Evolutionary conservation across 2,113 vertebrate genomes (phyloP).

Genomic region (Lipotes vexillifer): DNA sequence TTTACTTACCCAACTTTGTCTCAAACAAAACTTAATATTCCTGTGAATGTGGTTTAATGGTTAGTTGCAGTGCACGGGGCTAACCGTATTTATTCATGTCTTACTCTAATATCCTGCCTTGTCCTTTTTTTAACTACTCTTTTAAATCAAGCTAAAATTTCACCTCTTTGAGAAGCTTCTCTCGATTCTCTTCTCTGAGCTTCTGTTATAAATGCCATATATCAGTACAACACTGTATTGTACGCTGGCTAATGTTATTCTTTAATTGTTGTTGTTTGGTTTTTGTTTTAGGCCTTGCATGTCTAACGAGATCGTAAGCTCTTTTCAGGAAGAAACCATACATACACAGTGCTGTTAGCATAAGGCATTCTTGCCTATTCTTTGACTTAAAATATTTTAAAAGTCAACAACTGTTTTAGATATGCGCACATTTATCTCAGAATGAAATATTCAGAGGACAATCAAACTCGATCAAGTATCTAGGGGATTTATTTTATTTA

Average conservation of each 20-base stretch:
- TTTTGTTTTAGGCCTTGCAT: neutral
- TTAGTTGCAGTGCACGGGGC: neutral
- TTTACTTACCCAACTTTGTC: neutral
- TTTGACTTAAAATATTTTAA: constrained; percentile 17
- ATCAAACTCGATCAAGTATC: neutral
- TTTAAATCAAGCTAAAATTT: neutral
- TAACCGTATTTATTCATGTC: neutral
- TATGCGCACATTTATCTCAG: neutral
- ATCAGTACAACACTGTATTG: neutral
- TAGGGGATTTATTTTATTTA: constrained; percentile 44
- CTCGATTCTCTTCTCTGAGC: neutral
- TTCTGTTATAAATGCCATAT: neutral
- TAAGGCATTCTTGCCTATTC: neutral
- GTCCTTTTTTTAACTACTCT: neutral
- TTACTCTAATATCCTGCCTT: neutral
- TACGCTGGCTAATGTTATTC: neutral
- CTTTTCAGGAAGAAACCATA: neutral
- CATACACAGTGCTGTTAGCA: neutral
- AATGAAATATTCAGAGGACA: constrained; percentile 21
- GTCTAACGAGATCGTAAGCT: neutral
- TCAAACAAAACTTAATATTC: neutral
- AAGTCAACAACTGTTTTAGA: neutral
- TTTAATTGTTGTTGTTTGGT: neutral
- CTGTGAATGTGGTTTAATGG: neutral
- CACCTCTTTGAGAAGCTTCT: neutral